Percentiles rank a stretch among this genome's conserved stretches.
Evolutionary conservation across 1,140 invertebrate genomes (phyloP).

Genomic region (Nomia melanderi): DNA sequence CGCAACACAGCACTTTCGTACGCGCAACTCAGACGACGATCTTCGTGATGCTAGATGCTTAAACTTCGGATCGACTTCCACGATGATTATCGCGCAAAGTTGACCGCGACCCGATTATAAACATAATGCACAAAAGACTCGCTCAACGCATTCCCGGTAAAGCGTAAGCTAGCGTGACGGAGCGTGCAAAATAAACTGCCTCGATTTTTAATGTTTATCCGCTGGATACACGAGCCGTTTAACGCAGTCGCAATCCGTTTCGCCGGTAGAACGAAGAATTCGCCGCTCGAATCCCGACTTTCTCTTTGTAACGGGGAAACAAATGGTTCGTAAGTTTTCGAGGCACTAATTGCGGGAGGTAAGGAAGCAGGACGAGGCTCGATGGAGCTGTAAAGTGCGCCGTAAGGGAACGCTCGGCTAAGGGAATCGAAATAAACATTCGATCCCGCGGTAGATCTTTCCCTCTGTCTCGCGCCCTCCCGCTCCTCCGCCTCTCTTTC

Average conservation of each 20-base stretch:
- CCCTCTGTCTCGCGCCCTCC: conserved; percentile 5
- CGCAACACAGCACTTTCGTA: too few species aligned
- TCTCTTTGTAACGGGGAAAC: conserved; percentile 45
- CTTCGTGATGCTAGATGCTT: too few species aligned
- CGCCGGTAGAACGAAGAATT: neutral
- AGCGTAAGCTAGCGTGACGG: too few species aligned
- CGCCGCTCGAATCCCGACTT: conserved; percentile 12
- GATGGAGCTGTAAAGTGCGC: conserved; percentile 57
- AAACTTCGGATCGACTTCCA: too few species aligned
- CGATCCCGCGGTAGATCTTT: conserved; percentile 57
- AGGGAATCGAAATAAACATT: conserved; percentile 78
- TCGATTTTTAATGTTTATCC: neutral
- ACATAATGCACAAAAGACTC: too few species aligned
- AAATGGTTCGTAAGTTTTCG: conserved; percentile 57
- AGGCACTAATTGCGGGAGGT: conserved; percentile 70
- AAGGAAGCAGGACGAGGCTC: conserved; percentile 53
- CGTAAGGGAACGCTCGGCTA: conserved; percentile 51
- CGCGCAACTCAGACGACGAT: too few species aligned
- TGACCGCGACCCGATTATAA: too few species aligned
- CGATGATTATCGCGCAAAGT: too few species aligned
- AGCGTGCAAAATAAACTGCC: too few species aligned
- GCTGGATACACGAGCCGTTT: too few species aligned
- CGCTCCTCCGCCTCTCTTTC: neutral
- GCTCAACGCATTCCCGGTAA: too few species aligned
- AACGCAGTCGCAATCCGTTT: neutral